phyloP scores from a whole-genome alignment of 2,113 vertebrate species.

The Myanophis thanlyinensis region DNA sequence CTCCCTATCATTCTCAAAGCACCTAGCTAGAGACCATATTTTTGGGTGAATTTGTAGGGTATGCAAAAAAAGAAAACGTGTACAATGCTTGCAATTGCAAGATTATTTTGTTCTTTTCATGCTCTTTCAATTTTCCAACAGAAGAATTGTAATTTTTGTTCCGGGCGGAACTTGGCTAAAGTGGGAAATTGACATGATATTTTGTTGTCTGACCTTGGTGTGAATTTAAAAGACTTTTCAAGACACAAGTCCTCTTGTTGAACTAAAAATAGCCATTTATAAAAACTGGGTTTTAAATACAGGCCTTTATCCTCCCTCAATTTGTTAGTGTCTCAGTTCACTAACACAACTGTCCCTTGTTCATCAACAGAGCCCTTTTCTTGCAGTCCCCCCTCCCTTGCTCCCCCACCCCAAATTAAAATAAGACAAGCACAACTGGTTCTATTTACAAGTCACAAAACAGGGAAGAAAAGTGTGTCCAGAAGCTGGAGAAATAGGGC shows the following conservation, averaged over 20 bases:
- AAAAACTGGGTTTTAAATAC: slow-evolving; percentile 27
- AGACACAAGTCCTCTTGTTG: background rate
- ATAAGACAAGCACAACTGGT: slow-evolving; percentile 15
- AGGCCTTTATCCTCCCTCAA: slow-evolving; percentile 15
- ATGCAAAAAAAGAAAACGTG: background rate
- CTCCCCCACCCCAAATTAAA: background rate
- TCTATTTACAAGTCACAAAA: slow-evolving; percentile 32
- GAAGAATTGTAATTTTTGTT: background rate
- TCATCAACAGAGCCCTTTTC: background rate
- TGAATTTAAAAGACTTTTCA: background rate
- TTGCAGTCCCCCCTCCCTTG: background rate
- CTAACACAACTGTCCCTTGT: background rate
- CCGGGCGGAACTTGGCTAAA: background rate
- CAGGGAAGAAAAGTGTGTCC: background rate
- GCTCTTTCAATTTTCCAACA: background rate
- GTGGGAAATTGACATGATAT: background rate
- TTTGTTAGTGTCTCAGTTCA: background rate
- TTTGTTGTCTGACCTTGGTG: background rate
- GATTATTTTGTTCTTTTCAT: background rate
- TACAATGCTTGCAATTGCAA: background rate
- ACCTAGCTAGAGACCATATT: background rate
- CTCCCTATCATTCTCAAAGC: background rate
- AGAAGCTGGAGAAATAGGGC: background rate
- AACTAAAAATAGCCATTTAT: slow-evolving; percentile 32
- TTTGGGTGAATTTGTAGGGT: background rate